phyloP scores from a whole-genome alignment of 2,113 vertebrate genomes.

The Delphinapterus leucas region DNA sequence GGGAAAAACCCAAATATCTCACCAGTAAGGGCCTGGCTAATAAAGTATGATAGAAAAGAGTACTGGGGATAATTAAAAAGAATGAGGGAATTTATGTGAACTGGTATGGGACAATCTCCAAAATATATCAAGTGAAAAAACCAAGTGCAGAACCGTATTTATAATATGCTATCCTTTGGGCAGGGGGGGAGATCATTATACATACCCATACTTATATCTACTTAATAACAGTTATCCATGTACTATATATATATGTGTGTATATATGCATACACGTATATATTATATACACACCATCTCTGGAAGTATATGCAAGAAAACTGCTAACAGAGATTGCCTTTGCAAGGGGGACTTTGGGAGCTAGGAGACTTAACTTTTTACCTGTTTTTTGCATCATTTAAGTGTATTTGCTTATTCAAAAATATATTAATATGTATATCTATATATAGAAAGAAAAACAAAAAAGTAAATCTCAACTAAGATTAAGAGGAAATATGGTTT shows the following conservation, averaged over 20 bases:
- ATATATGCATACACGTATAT: not conserved
- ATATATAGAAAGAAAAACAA: not conserved
- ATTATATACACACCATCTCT: not conserved
- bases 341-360: not conserved
- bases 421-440: not conserved
- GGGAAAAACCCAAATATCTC: not conserved
- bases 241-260: not conserved
- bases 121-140: not conserved
- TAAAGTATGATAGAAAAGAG: constrained; percentile 14
- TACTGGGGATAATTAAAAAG: not conserved
- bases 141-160: not conserved
- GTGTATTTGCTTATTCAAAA: constrained; percentile 36
- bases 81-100: not conserved
- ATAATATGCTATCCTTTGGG: not conserved
- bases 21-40: not conserved
- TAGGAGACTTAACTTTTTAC: not conserved
- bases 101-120: not conserved
- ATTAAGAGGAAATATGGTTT: constrained; percentile 18
- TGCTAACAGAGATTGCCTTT: not conserved
- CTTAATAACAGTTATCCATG: not conserved
- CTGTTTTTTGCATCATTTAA: not conserved
- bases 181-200: not conserved
- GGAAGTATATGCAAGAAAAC: not conserved
- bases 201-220: not conserved
- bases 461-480: not conserved